Conservation (phyloP, 1,140 invertebrate genomes). For the Streblospio benedicti region DNA sequence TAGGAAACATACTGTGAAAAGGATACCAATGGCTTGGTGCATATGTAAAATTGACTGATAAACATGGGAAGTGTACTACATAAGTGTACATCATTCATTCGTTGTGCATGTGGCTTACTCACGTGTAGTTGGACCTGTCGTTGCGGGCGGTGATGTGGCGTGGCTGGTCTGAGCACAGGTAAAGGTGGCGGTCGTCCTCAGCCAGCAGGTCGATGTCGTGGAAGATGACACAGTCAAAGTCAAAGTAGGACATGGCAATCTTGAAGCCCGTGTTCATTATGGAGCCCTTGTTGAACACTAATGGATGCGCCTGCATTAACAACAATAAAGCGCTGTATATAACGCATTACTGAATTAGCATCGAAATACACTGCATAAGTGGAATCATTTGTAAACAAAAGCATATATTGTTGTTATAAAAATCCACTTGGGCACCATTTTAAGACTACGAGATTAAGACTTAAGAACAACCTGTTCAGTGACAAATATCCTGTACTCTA, state of each 20-base stretch:
- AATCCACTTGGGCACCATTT: too few relatives aligned
- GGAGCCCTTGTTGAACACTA: constrained; percentile 43
- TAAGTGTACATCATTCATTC: background rate
- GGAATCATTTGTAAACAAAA: too few relatives aligned
- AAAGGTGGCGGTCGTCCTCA: constrained; percentile 18
- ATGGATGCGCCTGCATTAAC: constrained; percentile 21
- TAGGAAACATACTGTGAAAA: background rate
- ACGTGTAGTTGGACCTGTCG: constrained; percentile 13
- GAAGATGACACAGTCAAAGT: constrained; percentile 22
- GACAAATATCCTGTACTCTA: constrained; percentile 42
- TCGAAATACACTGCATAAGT: too few relatives aligned
- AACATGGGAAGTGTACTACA: background rate
- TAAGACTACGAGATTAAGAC: background rate
- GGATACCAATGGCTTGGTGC: too few relatives aligned
- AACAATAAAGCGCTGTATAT: background rate
- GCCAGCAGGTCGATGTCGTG: constrained; percentile 23
- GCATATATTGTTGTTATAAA: too few relatives aligned
- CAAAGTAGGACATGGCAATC: background rate
- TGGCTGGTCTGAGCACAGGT: constrained; percentile 32
- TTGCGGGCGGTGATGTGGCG: constrained; percentile 17
- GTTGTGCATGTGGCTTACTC: background rate
- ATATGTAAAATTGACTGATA: background rate
- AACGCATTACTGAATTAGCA: too few relatives aligned
- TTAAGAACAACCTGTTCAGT: constrained; percentile 36
- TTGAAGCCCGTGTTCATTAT: constrained; percentile 18